Conservation (phyloP, 2,797 vertebrate species). For the Sphenopsis melanotis region DNA sequence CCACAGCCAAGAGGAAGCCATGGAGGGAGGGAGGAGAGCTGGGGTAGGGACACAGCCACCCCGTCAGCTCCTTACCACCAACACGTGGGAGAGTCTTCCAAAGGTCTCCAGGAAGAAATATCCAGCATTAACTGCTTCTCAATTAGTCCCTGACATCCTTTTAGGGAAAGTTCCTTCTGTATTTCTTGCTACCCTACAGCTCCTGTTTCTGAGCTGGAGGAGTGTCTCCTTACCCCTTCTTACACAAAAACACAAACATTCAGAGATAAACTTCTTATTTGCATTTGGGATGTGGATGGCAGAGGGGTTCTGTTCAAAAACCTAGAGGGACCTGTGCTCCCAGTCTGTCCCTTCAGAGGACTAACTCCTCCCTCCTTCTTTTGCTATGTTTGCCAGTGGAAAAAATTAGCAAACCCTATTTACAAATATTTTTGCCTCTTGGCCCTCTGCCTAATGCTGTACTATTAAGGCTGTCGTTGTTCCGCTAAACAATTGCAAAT, state of each 20-base stretch:
- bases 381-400: constrained; percentile 35
- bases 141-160: not conserved
- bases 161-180: not conserved
- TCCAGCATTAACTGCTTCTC: not conserved
- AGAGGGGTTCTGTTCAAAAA: not conserved
- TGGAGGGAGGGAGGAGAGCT: not conserved
- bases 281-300: not conserved
- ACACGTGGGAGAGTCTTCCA: rapidly evolving
- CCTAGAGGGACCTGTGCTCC: not conserved
- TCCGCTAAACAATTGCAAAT: constrained; percentile 62
- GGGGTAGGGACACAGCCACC: not conserved
- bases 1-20: not conserved
- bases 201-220: not conserved
- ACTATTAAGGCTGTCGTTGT: constrained; percentile 32
- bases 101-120: not conserved
- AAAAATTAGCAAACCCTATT: constrained; percentile 61
- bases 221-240: not conserved
- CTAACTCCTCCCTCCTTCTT: not conserved
- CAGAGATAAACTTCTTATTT: not conserved
- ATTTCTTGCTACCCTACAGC: not conserved
- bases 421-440: constrained; percentile 64
- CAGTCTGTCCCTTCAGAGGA: not conserved
- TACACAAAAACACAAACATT: not conserved
- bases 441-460: constrained; percentile 37
- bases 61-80: not conserved